These are phyloP conservation scores for Eulemur coronatus DNA, from an alignment of 2,797 vertebrate species.

Conservation along the genomic window DNA sequence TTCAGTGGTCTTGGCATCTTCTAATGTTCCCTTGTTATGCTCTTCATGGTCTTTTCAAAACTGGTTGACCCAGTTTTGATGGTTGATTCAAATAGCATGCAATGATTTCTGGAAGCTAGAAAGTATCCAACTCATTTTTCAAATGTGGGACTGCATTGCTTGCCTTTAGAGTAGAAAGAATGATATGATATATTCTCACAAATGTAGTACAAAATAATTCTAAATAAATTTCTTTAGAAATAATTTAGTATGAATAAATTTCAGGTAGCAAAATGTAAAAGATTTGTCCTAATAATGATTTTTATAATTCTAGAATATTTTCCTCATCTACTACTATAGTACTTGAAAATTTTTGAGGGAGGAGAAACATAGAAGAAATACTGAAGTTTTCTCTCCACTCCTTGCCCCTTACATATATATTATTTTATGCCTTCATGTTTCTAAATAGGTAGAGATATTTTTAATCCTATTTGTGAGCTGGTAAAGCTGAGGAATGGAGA, in stretches of 20 bases:
- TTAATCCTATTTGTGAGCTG: neutral
- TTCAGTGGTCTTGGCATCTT: neutral
- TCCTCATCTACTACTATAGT: neutral
- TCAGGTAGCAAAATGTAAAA: neutral
- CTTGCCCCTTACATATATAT: neutral
- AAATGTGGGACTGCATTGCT: neutral
- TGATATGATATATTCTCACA: neutral
- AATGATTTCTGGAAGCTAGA: neutral
- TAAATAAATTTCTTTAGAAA: neutral
- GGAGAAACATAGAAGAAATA: neutral
- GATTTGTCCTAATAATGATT: neutral
- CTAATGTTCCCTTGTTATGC: neutral
- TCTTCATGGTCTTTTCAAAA: neutral
- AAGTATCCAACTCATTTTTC: neutral
- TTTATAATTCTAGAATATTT: constrained; percentile 18
- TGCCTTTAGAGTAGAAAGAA: neutral
- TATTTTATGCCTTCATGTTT: neutral
- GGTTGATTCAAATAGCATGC: neutral
- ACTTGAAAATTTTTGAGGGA: constrained; percentile 8
- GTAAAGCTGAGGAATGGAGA: neutral
- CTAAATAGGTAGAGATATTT: neutral
- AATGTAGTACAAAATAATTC: neutral
- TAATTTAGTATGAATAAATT: neutral
- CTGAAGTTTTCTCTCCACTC: neutral
- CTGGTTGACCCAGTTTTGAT: neutral